Base-by-base conservation (phyloP, 2,888 invertebrate genomes). In the Hydroisotoma schaefferi region DNA sequence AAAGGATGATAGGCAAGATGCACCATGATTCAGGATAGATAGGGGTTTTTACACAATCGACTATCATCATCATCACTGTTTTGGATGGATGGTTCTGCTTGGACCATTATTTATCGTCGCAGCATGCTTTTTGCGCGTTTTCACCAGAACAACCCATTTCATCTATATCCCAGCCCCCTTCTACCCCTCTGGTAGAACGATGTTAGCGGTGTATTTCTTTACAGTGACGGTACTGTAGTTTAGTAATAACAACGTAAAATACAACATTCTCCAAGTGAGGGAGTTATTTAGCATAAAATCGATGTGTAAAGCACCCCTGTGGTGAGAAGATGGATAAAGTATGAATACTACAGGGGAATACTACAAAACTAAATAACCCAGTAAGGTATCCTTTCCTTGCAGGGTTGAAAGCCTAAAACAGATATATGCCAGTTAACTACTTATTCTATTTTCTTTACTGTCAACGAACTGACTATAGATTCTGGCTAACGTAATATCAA, bases 261-360 rank as follows among this genome's bases (percentile, higher is more conserved):
- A n/a, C n/a, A n/a, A n/a, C n/a, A n/a, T n/a, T n/a, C n/a, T n/a
- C n/a, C n/a, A n/a, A n/a, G n/a, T n/a, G n/a, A 46, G 55, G 58
- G 60, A 63, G 63, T 68, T 68, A 67, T 67, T 71, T 71, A 71
- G 69, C 71, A 71, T 71, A 71, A 71, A 71, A 71, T 71, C 71
- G 71, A 71, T 71, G 65, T 59, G 57, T 56, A 46, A 49, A 57
- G 57, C 52, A 61, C 61, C 59, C 63, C 60, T 60, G 65, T 54
- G 62, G 63, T 60, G 57, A 55, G 37, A 28, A 55, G 57, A 64
- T 64, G 64, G 56, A 55, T 51, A 51, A 56, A 44, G 44, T 56
- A 40, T 38, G 28, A 55, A 51, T 52, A 57, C 18, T 29, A 26
- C 29, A 20, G 38, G 10, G 49, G 33, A n/a, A n/a, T n/a, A n/a